A percentile compares a stretch with the other conserved stretches of the same genome.
Conservation (phyloP, 2,113 vertebrate species). For the Baryphthengus martii region DNA sequence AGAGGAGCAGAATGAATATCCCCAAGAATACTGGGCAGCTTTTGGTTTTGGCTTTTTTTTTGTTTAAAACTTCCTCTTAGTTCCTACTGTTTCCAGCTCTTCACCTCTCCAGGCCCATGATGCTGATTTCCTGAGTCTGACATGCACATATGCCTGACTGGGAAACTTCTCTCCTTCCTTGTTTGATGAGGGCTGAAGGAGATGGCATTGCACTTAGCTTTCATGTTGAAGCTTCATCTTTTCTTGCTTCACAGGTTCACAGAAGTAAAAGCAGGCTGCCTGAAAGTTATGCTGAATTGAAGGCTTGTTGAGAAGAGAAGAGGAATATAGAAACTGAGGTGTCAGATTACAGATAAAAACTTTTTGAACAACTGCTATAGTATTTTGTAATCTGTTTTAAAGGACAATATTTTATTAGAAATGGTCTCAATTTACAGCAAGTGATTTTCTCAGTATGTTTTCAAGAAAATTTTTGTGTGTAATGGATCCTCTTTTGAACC, state of each 20-base stretch:
- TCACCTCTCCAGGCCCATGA: not conserved
- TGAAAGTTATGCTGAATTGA: conserved; percentile 87
- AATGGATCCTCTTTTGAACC: not conserved
- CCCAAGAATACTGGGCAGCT: not conserved
- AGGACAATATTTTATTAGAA: conserved; percentile 51
- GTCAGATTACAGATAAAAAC: conserved; percentile 1
- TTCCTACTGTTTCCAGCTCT: not conserved
- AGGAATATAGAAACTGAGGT: conserved; percentile 1
- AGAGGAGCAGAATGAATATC: not conserved
- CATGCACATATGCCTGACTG: not conserved
- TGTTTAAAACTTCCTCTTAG: not conserved
- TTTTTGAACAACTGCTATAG: conserved; percentile 29
- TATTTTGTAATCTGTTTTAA: conserved; percentile 48
- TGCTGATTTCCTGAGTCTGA: not conserved
- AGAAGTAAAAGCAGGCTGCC: conserved; percentile 86
- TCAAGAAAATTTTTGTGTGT: not conserved
- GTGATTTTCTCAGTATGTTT: conserved; percentile 7
- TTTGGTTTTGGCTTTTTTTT: not conserved
- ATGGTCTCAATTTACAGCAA: not conserved
- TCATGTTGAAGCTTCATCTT: conserved; percentile 51
- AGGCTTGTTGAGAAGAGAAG: conserved; percentile 22
- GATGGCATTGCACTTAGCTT: not conserved
- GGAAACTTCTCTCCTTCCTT: not conserved
- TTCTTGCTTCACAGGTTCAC: conserved; percentile 81
- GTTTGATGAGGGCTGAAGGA: not conserved